Percentiles rank a stretch among this genome's conserved stretches.
These are phyloP conservation scores for Cyclophora albipunctata DNA, from an alignment of 2,888 invertebrate genomes.

Conservation along the genomic window DNA sequence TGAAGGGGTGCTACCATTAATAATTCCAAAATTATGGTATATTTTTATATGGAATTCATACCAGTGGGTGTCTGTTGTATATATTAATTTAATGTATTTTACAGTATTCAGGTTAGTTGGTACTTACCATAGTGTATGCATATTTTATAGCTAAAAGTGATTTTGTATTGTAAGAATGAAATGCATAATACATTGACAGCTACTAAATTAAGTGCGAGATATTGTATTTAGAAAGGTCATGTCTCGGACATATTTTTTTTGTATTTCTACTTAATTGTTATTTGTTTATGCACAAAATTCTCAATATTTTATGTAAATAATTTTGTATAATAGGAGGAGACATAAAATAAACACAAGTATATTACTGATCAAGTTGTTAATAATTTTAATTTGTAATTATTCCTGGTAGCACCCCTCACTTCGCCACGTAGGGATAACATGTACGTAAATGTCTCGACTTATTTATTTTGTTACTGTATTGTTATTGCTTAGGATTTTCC, in stretches of 20 bases:
- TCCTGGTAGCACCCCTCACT: slow-evolving; percentile 76
- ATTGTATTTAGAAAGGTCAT: slow-evolving; percentile 65
- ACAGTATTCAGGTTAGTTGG: slow-evolving; percentile 73
- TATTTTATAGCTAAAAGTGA: slow-evolving; percentile 74
- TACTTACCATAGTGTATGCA: slow-evolving; percentile 72
- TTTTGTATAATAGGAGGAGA: slow-evolving; percentile 75
- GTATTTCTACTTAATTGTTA: slow-evolving; percentile 76
- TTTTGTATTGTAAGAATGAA: slow-evolving; percentile 71
- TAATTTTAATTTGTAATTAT: slow-evolving; percentile 76
- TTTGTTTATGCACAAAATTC: slow-evolving; percentile 76
- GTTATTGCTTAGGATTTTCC: too few species aligned
- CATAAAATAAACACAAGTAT: slow-evolving; percentile 77
- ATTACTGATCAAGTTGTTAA: slow-evolving; percentile 73
- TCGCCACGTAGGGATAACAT: slow-evolving; percentile 75
- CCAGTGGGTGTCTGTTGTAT: slow-evolving; percentile 73
- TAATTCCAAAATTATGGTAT: slow-evolving; percentile 73
- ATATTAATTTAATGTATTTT: slow-evolving; percentile 72
- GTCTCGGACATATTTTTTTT: slow-evolving; percentile 69
- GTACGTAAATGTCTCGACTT: slow-evolving; percentile 41
- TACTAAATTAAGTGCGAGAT: slow-evolving; percentile 61
- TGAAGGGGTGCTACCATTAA: slow-evolving; percentile 77
- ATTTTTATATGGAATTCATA: slow-evolving; percentile 73
- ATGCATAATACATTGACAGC: slow-evolving; percentile 72
- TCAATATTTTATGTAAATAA: slow-evolving; percentile 77
- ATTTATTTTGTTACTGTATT: not conserved